Evolutionary conservation across 2,888 invertebrate species (phyloP).

Genomic region (Cataglyphis albicans): DNA sequence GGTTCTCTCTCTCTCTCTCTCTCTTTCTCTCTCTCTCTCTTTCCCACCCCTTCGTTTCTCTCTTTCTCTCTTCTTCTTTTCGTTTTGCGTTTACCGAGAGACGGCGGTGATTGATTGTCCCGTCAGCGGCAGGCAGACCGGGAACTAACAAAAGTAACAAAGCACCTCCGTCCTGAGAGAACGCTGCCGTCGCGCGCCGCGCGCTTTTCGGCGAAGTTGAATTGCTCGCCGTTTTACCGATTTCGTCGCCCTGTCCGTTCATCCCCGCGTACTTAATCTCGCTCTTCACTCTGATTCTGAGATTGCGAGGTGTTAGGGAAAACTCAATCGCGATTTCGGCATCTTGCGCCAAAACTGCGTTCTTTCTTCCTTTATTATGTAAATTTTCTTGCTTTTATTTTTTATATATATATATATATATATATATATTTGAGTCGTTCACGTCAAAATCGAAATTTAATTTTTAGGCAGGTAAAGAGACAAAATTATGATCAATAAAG

Average conservation of each 20-base stretch:
- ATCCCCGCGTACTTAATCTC: conserved; percentile 38
- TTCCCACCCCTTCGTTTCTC: conserved; percentile 23
- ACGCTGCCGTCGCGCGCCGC: conserved; percentile 47
- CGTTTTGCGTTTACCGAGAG: conserved; percentile 78
- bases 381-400: background rate
- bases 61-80: conserved; percentile 73
- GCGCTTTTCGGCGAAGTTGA: conserved; percentile 78
- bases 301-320: background rate
- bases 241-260: conserved; percentile 53
- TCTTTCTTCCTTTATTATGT: background rate
- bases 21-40: conserved; percentile 17
- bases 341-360: background rate
- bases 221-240: conserved; percentile 71
- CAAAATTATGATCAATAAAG: too few species aligned
- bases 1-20: conserved; percentile 8
- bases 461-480: too few species aligned
- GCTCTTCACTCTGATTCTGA: background rate
- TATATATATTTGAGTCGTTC: background rate
- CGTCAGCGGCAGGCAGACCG: conserved; percentile 82
- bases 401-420: too few species aligned
- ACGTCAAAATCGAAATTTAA: too few species aligned
- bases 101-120: conserved; percentile 84
- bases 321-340: background rate
- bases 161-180: conserved; percentile 73
- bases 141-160: conserved; percentile 83